A percentile compares a stretch with the other conserved stretches of the same genome.
phyloP scores from a whole-genome alignment of 2,888 invertebrate species.

The Synanthedon vespiformis region DNA sequence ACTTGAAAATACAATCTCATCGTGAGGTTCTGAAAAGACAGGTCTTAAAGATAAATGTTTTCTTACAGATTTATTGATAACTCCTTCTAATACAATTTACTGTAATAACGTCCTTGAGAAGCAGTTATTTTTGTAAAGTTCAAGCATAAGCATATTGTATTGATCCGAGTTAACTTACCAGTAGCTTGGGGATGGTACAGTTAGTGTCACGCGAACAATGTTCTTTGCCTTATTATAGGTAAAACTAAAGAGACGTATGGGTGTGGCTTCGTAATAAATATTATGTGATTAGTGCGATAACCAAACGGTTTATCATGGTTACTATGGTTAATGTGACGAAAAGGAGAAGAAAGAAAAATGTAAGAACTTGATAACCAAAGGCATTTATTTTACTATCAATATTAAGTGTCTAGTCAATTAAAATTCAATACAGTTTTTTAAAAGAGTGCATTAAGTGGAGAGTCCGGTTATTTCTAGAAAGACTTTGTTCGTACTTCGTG shows the following conservation, averaged over 20 bases:
- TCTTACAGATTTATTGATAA: neutral
- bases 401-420: too few species aligned
- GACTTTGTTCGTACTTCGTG: too few species aligned
- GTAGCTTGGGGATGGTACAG: conserved; percentile 23
- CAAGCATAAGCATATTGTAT: conserved; percentile 14
- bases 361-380: conserved; percentile 10
- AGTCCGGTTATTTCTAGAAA: too few species aligned
- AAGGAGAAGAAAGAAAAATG: conserved; percentile 18
- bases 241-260: conserved; percentile 4
- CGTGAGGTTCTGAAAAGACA: too few species aligned
- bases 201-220: conserved; percentile 40
- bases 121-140: conserved; percentile 18
- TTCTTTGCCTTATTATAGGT: neutral
- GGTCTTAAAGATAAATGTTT: too few species aligned
- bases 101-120: conserved; percentile 13
- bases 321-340: conserved; percentile 20
- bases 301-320: neutral
- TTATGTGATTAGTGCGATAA: conserved; percentile 3
- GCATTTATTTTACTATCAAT: neutral
- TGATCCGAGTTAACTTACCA: conserved; percentile 13
- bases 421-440: too few species aligned
- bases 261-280: conserved; percentile 4
- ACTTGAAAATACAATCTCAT: too few species aligned
- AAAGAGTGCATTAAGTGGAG: too few species aligned
- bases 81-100: neutral